Evolutionary conservation across 2,888 invertebrate genomes (phyloP).

Genomic region (Mystacides longicornis): DNA sequence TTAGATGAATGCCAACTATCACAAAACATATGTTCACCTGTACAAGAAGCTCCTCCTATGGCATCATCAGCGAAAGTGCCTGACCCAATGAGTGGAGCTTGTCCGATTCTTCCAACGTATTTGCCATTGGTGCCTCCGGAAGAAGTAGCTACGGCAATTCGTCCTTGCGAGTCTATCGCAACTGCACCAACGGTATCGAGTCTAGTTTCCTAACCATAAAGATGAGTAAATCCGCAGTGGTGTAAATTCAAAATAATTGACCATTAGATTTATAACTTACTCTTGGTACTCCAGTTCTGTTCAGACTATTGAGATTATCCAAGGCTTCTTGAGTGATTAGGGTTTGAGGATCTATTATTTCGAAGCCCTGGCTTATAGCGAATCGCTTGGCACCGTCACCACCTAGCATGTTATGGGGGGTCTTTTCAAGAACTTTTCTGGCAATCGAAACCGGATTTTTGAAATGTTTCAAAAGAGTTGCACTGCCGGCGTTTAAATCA

Average conservation of each 20-base stretch:
- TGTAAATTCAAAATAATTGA: no score
- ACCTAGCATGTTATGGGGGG: slow-evolving; percentile 66
- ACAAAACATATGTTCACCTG: no score
- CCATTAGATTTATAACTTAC: no score
- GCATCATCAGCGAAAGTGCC: slow-evolving; percentile 70
- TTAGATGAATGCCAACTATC: no score
- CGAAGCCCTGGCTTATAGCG: slow-evolving; percentile 55
- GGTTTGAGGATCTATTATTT: slow-evolving; percentile 52
- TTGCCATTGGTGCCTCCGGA: slow-evolving; percentile 81
- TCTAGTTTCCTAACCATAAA: slow-evolving; percentile 8
- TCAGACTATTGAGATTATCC: slow-evolving; percentile 51
- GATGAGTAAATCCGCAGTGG: no score
- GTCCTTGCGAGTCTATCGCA: slow-evolving; percentile 65
- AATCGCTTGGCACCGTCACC: slow-evolving; percentile 68
- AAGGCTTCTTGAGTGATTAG: slow-evolving; percentile 60
- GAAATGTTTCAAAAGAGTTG: slow-evolving; percentile 68
- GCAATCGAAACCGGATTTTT: slow-evolving; percentile 72
- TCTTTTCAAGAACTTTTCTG: slow-evolving; percentile 65
- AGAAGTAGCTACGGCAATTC: slow-evolving; percentile 73
- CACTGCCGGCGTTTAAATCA: slow-evolving; percentile 61
- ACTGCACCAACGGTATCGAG: slow-evolving; percentile 71
- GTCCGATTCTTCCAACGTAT: slow-evolving; percentile 70
- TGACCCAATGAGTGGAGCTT: slow-evolving; percentile 64
- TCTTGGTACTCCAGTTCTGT: no score
- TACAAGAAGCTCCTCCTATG: slow-evolving; percentile 71